Conservation (phyloP, 2,113 vertebrate genomes). For the Microcebus ravelobensis region DNA sequence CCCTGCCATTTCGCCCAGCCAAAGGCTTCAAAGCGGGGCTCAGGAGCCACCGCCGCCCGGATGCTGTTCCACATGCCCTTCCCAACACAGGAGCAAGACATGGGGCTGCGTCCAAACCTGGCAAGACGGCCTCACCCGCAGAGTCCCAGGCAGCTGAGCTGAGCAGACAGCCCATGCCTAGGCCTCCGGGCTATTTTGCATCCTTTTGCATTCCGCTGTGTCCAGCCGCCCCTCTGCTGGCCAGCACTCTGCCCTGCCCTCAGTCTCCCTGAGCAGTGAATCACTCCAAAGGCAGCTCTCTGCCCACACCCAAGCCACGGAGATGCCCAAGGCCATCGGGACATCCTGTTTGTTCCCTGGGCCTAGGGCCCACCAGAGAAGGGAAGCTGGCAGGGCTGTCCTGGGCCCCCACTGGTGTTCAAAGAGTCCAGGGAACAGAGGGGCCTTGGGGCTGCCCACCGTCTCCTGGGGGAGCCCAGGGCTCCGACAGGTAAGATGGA, state of each 20-base stretch:
- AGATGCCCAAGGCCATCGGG: not conserved
- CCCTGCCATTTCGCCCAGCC: not conserved
- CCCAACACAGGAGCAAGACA: not conserved
- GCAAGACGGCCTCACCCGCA: not conserved
- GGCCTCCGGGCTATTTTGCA: not conserved
- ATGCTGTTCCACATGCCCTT: not conserved
- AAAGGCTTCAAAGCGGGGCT: not conserved
- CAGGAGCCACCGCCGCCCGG: not conserved
- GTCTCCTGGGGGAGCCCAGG: not conserved
- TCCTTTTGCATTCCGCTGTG: not conserved
- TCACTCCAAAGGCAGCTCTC: not conserved
- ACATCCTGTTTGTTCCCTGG: not conserved
- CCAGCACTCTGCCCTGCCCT: not conserved
- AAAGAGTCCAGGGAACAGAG: not conserved
- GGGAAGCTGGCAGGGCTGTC: not conserved
- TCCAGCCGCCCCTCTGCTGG: not conserved
- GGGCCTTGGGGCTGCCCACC: not conserved
- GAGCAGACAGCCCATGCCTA: rapidly evolving
- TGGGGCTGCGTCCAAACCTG: not conserved
- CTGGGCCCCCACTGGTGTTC: not conserved
- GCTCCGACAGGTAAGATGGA: not conserved
- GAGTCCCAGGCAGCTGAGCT: not conserved
- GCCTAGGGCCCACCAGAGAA: not conserved
- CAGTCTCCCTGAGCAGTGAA: not conserved
- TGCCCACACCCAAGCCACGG: not conserved